Percentiles rank a stretch among this genome's conserved stretches.
Evolutionary conservation across 1,140 invertebrate genomes (phyloP).

Genomic region (Pinna nobilis): DNA sequence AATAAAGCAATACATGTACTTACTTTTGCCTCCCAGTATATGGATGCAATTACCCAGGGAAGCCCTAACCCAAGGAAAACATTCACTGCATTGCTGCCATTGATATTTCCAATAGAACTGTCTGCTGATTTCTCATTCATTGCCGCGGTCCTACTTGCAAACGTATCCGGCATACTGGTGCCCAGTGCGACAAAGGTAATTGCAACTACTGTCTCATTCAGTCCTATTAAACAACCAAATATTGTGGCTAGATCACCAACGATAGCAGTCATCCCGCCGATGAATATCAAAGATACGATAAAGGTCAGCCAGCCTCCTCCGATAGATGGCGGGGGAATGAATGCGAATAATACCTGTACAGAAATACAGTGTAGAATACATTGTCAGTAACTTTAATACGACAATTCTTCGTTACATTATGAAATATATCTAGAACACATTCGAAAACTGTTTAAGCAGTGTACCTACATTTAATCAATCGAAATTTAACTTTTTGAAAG

Average conservation of each 20-base stretch:
- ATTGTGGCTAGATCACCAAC: slow-evolving; percentile 81
- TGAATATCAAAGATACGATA: slow-evolving; percentile 77
- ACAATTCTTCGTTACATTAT: no score
- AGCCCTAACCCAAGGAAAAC: slow-evolving; percentile 82
- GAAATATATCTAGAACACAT: no score
- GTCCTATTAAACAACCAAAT: slow-evolving; percentile 81
- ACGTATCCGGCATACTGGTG: slow-evolving; percentile 83
- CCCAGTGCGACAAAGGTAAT: slow-evolving; percentile 85
- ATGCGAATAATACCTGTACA: slow-evolving; percentile 79
- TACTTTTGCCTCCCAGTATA: slow-evolving; percentile 78
- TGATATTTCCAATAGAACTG: slow-evolving; percentile 77
- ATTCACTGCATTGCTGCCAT: slow-evolving; percentile 78
- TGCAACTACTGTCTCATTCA: slow-evolving; percentile 77
- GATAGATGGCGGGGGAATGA: slow-evolving; percentile 79
- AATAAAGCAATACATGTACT: slow-evolving; percentile 18
- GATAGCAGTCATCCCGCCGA: slow-evolving; percentile 80
- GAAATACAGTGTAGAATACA: slow-evolving; percentile 47
- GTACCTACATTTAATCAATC: no score
- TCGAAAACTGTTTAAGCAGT: no score
- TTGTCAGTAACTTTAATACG: neutral
- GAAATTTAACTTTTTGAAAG: neutral
- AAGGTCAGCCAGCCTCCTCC: slow-evolving; percentile 82
- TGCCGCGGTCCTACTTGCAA: slow-evolving; percentile 76
- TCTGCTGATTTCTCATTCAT: slow-evolving; percentile 75
- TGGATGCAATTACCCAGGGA: slow-evolving; percentile 81